Conservation (phyloP, 2,797 vertebrate genomes). For the Crocidura indochinensis region DNA sequence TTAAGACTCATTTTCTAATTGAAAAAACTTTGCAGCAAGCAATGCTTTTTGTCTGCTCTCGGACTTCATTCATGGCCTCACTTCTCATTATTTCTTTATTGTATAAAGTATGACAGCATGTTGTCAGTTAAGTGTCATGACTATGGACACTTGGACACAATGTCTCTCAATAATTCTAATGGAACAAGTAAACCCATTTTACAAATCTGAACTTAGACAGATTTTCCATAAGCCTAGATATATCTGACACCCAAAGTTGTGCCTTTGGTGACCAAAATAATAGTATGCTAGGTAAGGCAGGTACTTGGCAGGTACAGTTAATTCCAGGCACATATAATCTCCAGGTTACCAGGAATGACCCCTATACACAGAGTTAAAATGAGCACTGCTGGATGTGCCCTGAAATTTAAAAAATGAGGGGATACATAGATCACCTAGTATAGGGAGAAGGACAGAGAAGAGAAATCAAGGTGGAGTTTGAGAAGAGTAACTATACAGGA, state of each 20-base stretch:
- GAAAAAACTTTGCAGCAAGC: background rate
- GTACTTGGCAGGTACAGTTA: too few relatives aligned
- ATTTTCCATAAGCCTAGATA: background rate
- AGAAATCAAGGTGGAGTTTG: too few relatives aligned
- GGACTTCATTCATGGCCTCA: background rate
- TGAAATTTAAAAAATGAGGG: too few relatives aligned
- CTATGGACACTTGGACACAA: background rate
- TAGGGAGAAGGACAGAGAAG: too few relatives aligned
- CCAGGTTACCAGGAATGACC: too few relatives aligned
- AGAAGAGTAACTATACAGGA: too few relatives aligned
- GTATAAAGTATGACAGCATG: background rate
- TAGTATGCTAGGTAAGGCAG: too few relatives aligned
- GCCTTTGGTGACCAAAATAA: background rate
- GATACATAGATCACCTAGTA: too few relatives aligned
- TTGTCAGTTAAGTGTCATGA: background rate
- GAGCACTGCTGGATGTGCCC: too few relatives aligned
- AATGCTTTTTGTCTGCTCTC: background rate
- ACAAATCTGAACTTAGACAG: conserved; percentile 11
- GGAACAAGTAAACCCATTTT: background rate
- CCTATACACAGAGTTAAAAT: too few relatives aligned
- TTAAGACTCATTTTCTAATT: background rate
- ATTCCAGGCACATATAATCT: too few relatives aligned
- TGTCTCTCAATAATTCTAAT: background rate
- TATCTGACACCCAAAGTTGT: background rate
- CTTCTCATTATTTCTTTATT: background rate